Evolutionary conservation across 2,113 vertebrate species (phyloP), one percentile per base, ranked within the genome.

Genomic region (Etheostoma cragini): DNA sequence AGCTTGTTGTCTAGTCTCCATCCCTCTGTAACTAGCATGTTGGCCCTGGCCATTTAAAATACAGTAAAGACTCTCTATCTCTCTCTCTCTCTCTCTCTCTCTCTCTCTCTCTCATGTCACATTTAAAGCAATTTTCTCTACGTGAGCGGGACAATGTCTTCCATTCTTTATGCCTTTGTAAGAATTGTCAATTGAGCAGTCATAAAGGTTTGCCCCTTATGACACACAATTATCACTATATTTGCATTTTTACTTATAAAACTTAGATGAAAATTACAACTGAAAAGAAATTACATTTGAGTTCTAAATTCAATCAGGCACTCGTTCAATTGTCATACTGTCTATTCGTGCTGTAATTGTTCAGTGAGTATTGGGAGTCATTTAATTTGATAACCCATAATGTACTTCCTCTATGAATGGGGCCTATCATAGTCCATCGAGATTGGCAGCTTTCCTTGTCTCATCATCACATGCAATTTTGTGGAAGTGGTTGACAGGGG

Each of bases 321-420:
- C 54, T 65, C 58, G 66, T 81, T 57, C 45, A 21, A 67, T 38
- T 73, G 57, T 80, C 57, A 65, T n/a, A 13, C 17, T 17, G 17
- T n/a, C 45, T 19, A 42, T 52, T 76, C 61, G 73, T 30, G 53
- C 17, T 60, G 49, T 81, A 76, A 68, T 71, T 76, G 33, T 67
- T 83, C 26, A 35, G 33, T 35, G 73, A 72, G 22, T 26, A 65
- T 30, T 49, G 19, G 22, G 26, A 67, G 58, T 71, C 19, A 82
- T 85, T 89, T 81, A 15, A 87, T 83, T 78, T 74, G 58, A 85
- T 80, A 63, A 26, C n/a, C 45, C 57, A 60, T 58, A 50, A 75
- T 72, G 16, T 53, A 57, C 65, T 52, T 69, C 38, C 42, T 73
- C 57, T 17, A 64, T 22, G 66, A 80, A 56, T 42, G 71, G 86